These are phyloP conservation scores for Galerucella nymphaeae DNA, from an alignment of 2,888 invertebrate species.

Conservation along the genomic window DNA sequence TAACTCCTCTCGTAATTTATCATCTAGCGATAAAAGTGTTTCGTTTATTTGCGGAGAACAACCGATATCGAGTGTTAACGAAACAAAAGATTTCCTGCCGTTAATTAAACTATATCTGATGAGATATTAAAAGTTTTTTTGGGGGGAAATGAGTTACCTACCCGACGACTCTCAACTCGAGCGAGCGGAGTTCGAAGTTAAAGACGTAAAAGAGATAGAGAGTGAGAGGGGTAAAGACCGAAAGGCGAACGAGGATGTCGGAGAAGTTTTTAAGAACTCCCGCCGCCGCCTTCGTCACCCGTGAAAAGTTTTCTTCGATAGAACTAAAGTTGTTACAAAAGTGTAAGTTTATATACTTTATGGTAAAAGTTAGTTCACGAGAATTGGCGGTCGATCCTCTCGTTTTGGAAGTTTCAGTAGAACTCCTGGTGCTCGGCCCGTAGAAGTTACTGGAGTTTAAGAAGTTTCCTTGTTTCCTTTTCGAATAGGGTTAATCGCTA, in stretches of 20 bases:
- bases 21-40: no score
- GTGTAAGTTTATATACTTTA: constrained; percentile 67
- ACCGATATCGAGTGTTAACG: constrained; percentile 40
- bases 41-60: no score
- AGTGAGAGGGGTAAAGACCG: neutral
- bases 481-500: constrained; percentile 14
- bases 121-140: constrained; percentile 55
- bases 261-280: constrained; percentile 59
- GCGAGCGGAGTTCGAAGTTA: constrained; percentile 29
- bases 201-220: neutral
- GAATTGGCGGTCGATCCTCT: constrained; percentile 37
- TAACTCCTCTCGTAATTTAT: no score
- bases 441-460: constrained; percentile 20
- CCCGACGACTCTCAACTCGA: constrained; percentile 29
- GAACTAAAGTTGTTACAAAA: constrained; percentile 66
- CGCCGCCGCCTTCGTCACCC: constrained; percentile 50
- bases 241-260: constrained; percentile 42
- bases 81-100: constrained; percentile 55
- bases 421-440: constrained; percentile 19
- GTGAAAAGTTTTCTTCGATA: constrained; percentile 57
- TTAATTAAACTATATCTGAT: constrained; percentile 59
- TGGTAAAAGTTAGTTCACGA: constrained; percentile 65
- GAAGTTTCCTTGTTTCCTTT: constrained; percentile 20
- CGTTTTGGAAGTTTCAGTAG: constrained; percentile 19
- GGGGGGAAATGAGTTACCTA: constrained; percentile 29